Base-by-base conservation (phyloP, 2,888 invertebrate species). In the Callyntrura sp. region DNA sequence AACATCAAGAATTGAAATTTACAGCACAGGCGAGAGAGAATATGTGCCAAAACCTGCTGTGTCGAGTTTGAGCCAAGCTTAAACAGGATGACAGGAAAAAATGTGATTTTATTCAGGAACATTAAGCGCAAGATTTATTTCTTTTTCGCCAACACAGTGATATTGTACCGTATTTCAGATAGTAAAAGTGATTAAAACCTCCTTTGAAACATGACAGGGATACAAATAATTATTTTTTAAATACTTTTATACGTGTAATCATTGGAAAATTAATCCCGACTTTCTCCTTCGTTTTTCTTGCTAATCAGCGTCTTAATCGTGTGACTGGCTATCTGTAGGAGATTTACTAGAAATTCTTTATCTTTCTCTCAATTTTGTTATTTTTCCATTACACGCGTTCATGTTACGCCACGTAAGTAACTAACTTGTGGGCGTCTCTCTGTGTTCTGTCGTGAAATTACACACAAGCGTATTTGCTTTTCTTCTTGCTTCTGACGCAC, bases 61-160 rank as follows among this genome's bases (percentile, higher is more conserved):
- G 6, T 35, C 3, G 55, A 78, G 25, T 78, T 78, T 78, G 51
- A 51, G 57, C 57, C 57, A 57, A 57, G 55, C 78, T 17, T 76
- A 57, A 51, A 57, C 25, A 35, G n/a, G 35, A 78, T 78, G 78
- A 57, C 51, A 78, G 78, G n/a, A 28, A 35, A 62, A 57, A 81
- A 81, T 62, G 81, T 28, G 62, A 43, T 62, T 62, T 81, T 81
- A 81, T 81, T 81, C 60, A 60, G 62, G 60, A 60, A 81, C 81
- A 81, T 81, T 81, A 81, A 81, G 60, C 81, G 11, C 6, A 12
- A 81, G 81, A 81, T 81, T 81, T 81, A 81, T 81, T 81, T 81
- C 81, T 62, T 65, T 65, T 65, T n/a, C n/a, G 14, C 28, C 25
- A 25, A 8, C 28, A 28, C 25, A 4, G 28, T 1, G 11, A 1